These are phyloP conservation scores for Diabrotica balteata DNA, from an alignment of 2,888 invertebrate genomes.

Conservation along the genomic window DNA sequence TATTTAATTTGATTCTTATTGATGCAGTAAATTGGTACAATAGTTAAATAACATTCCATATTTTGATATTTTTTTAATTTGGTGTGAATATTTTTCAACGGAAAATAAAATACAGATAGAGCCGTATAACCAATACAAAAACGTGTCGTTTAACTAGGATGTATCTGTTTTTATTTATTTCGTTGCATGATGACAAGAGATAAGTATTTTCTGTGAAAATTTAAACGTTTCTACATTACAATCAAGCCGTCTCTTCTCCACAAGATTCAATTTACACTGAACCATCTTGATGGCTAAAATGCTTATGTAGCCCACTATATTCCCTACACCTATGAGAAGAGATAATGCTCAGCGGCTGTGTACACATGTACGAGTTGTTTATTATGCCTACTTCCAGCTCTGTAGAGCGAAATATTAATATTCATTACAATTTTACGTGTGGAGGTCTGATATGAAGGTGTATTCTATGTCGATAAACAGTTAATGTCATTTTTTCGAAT, in stretches of 20 bases:
- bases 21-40: too few species aligned
- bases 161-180: too few species aligned
- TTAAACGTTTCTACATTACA: background rate
- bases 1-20: too few species aligned
- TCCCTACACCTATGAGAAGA: conserved; percentile 33
- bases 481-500: conserved; percentile 22
- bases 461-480: conserved; percentile 23
- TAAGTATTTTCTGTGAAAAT: background rate
- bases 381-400: conserved; percentile 31
- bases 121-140: too few species aligned
- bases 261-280: conserved; percentile 16
- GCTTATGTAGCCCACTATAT: conserved; percentile 42
- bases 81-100: too few species aligned
- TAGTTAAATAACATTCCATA: too few species aligned
- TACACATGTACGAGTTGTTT: conserved; percentile 34
- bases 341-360: conserved; percentile 33
- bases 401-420: conserved; percentile 30
- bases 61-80: too few species aligned
- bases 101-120: too few species aligned
- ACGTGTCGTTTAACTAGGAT: too few species aligned
- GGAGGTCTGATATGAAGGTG: conserved; percentile 23
- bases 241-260: background rate
- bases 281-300: conserved; percentile 24
- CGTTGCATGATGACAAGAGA: too few species aligned
- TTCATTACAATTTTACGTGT: conserved; percentile 29